A percentile compares a stretch with the other conserved stretches of the same genome.
These are phyloP conservation scores for Trichogramma pretiosum DNA, from an alignment of 1,140 invertebrate species.

Conservation along the genomic window DNA sequence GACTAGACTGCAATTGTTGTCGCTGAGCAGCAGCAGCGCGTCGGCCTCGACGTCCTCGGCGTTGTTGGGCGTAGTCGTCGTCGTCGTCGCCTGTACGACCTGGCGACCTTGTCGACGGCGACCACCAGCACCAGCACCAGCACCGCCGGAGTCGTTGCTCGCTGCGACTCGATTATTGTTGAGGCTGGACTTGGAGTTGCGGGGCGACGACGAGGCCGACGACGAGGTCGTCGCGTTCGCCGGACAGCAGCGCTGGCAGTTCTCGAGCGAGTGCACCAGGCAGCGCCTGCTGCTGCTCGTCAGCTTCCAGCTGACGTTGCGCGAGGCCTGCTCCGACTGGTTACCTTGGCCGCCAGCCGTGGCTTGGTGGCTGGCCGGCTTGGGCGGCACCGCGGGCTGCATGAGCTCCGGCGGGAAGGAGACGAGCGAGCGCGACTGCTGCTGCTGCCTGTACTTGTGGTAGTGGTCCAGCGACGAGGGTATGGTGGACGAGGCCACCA, in stretches of 20 bases:
- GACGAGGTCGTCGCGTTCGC: no score
- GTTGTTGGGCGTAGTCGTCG: slow-evolving; percentile 20
- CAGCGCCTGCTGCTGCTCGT: slow-evolving; percentile 20
- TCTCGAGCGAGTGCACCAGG: no score
- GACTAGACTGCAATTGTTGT: no score
- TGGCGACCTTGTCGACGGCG: no score
- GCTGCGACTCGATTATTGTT: slow-evolving; percentile 44
- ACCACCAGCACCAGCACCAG: no score
- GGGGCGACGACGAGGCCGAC: no score
- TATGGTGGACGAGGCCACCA: no score
- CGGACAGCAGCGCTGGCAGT: no score
- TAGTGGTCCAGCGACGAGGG: not conserved
- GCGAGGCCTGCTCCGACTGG: no score
- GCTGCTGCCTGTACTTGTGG: slow-evolving; percentile 22
- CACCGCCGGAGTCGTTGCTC: slow-evolving; percentile 33
- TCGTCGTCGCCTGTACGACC: slow-evolving; percentile 19
- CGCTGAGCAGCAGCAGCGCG: slow-evolving; percentile 43
- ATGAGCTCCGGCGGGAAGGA: slow-evolving; percentile 39
- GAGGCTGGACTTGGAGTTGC: slow-evolving; percentile 38
- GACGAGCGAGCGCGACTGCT: slow-evolving; percentile 47
- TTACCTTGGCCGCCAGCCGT: no score
- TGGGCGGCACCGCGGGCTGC: slow-evolving; percentile 12
- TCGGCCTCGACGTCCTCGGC: slow-evolving; percentile 36
- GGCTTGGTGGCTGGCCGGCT: slow-evolving; percentile 32
- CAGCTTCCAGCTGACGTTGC: slow-evolving; percentile 45